Evolutionary conservation across 2,113 vertebrate species (phyloP).

Genomic region (Entosphenus tridentatus): DNA sequence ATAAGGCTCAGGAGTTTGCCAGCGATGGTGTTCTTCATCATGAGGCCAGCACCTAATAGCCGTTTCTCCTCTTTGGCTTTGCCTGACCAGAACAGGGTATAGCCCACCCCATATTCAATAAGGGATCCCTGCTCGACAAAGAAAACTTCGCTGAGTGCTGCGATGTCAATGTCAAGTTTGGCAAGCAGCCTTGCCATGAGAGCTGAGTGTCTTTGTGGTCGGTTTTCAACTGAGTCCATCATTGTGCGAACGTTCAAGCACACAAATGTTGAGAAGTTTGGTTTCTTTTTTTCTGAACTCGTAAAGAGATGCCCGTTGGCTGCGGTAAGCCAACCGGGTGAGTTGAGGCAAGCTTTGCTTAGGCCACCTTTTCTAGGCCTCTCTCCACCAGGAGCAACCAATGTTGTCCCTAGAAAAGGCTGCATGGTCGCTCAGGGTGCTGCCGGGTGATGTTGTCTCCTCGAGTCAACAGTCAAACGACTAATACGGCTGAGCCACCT

Average conservation of each 20-base stretch:
- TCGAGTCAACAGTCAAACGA: constrained; percentile 3
- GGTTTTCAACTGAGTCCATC: neutral
- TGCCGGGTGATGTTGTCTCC: neutral
- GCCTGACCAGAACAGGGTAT: neutral
- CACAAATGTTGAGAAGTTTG: neutral
- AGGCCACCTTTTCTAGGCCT: neutral
- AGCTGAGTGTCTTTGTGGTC: neutral
- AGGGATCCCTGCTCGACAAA: neutral
- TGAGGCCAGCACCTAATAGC: neutral
- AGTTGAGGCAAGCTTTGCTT: neutral
- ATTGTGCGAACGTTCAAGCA: neutral
- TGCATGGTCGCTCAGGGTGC: constrained; percentile 2
- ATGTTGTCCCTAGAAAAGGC: neutral
- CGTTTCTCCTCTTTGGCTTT: constrained; percentile 1
- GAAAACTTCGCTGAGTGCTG: neutral
- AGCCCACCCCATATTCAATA: neutral
- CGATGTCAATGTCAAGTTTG: neutral
- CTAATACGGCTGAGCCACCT: neutral
- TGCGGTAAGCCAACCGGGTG: neutral
- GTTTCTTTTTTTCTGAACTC: neutral
- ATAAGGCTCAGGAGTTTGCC: neutral
- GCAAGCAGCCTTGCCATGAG: neutral
- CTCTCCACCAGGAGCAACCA: neutral
- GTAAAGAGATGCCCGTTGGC: neutral
- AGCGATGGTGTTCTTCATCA: neutral